Percentiles rank a stretch among this genome's conserved stretches.
phyloP scores from a whole-genome alignment of 2,113 vertebrate species.

The Epinephelus cyanopodus region DNA sequence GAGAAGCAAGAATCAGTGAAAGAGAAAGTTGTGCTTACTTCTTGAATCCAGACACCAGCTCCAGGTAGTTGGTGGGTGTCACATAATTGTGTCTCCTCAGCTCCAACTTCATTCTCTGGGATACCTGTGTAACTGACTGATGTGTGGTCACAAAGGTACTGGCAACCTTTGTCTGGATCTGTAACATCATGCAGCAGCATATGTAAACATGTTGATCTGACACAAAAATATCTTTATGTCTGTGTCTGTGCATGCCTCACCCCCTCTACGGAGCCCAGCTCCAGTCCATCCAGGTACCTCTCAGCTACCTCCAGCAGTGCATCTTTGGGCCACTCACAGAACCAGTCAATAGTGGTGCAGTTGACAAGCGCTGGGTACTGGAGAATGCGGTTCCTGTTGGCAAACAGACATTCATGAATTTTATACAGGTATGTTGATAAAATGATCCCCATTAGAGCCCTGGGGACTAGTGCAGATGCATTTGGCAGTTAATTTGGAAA shows the following conservation, averaged over 20 bases:
- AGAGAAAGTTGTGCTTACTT: conserved; percentile 79
- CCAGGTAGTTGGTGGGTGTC: conserved; percentile 93
- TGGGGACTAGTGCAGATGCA: neutral
- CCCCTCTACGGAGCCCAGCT: conserved; percentile 83
- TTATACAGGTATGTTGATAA: neutral
- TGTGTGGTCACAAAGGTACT: conserved; percentile 90
- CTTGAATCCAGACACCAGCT: conserved; percentile 93
- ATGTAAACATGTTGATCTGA: neutral
- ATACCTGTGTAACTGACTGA: conserved; percentile 88
- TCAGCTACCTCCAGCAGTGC: conserved; percentile 93
- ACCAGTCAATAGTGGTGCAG: conserved; percentile 94
- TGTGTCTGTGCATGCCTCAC: conserved; percentile 74
- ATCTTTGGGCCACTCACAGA: conserved; percentile 91
- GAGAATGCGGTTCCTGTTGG: conserved; percentile 88
- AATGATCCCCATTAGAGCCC: neutral
- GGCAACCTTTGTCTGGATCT: conserved; percentile 90
- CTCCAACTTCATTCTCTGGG: conserved; percentile 89
- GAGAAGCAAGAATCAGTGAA: neutral
- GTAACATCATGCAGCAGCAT: conserved; percentile 9
- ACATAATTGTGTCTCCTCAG: conserved; percentile 90
- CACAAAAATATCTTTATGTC: neutral
- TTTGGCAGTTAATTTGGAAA: neutral
- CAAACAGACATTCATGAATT: neutral
- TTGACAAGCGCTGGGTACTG: conserved; percentile 92
- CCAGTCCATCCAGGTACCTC: conserved; percentile 86